phyloP scores from a whole-genome alignment of 2,113 vertebrate species.

The Sterrhoptilus dennistouni region DNA sequence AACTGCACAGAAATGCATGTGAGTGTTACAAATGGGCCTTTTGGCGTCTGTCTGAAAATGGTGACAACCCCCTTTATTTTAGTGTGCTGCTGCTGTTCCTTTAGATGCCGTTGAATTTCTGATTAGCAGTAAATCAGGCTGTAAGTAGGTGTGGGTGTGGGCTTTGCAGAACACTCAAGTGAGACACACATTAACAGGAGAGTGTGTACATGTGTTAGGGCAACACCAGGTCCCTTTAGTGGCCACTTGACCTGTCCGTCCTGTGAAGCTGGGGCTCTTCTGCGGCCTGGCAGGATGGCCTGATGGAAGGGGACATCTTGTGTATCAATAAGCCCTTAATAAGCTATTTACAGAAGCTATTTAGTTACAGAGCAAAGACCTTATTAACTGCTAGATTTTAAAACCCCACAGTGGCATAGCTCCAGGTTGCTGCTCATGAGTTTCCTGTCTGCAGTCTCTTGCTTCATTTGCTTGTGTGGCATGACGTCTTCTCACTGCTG shows the following conservation, averaged over 20 bases:
- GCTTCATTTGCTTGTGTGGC: neutral
- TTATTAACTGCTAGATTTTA: neutral
- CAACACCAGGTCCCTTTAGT: neutral
- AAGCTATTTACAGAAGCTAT: slow-evolving; percentile 34
- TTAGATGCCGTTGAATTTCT: neutral
- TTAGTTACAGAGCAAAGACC: neutral
- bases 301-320: neutral
- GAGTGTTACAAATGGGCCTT: neutral
- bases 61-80: neutral
- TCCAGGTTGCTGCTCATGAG: neutral
- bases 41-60: neutral
- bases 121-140: neutral
- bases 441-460: slow-evolving; percentile 19
- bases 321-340: slow-evolving; percentile 1
- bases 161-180: neutral
- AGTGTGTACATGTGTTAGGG: neutral
- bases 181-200: neutral
- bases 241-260: accelerated
- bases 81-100: neutral
- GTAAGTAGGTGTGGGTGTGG: neutral
- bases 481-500: neutral
- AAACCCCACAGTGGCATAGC: neutral
- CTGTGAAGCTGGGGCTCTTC: neutral
- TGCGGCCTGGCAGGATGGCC: neutral
- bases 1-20: neutral